phyloP scores from a whole-genome alignment of 2,113 vertebrate genomes.

The Saguinus imperator region DNA sequence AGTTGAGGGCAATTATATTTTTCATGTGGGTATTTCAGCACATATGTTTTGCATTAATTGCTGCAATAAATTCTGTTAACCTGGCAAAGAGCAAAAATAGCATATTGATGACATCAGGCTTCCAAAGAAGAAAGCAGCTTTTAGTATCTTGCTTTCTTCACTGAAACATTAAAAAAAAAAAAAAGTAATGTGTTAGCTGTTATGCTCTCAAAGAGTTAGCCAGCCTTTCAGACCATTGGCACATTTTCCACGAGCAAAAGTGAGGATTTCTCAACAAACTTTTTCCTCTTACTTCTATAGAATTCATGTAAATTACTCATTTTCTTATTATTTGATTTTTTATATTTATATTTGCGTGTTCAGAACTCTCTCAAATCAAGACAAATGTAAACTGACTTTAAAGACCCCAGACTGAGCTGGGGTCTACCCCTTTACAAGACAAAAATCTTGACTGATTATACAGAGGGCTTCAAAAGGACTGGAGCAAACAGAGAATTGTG shows the following conservation, averaged over 20 bases:
- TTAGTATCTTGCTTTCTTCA: slow-evolving; percentile 82
- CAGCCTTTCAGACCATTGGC: slow-evolving; percentile 57
- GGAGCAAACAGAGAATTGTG: neutral
- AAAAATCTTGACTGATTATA: neutral
- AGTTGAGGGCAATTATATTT: slow-evolving; percentile 81
- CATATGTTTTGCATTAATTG: slow-evolving; percentile 89
- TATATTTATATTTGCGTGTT: neutral
- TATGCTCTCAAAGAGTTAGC: slow-evolving; percentile 42
- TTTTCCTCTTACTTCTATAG: neutral
- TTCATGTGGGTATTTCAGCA: slow-evolving; percentile 81
- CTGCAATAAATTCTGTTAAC: slow-evolving; percentile 87
- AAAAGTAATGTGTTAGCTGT: slow-evolving; percentile 44
- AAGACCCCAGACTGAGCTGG: neutral
- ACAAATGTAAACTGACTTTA: neutral
- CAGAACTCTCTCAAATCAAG: neutral
- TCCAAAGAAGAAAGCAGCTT: slow-evolving; percentile 80
- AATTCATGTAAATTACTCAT: neutral
- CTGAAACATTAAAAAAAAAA: slow-evolving; percentile 53
- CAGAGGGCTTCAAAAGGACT: neutral
- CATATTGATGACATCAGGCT: slow-evolving; percentile 85
- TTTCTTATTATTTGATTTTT: neutral
- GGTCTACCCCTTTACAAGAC: neutral
- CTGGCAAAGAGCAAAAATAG: slow-evolving; percentile 87
- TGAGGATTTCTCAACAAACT: neutral
- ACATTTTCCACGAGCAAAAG: slow-evolving; percentile 56